Evolutionary conservation across 2,797 vertebrate species (phyloP).

Genomic region (Lepus townsendii): DNA sequence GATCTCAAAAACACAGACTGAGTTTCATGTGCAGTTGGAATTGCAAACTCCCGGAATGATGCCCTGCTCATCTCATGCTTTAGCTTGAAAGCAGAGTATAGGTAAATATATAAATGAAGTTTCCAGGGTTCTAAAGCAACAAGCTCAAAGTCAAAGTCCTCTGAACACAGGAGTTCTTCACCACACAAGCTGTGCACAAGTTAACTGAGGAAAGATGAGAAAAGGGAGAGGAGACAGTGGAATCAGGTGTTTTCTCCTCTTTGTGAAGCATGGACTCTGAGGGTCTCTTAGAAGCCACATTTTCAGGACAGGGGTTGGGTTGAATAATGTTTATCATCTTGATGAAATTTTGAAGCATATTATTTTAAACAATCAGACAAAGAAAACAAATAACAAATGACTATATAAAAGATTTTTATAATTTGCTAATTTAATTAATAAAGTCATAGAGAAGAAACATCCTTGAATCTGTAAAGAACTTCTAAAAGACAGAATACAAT

Average conservation of each 20-base stretch:
- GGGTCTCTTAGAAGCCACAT: constrained; percentile 1
- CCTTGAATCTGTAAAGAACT: not conserved
- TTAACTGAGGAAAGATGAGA: not conserved
- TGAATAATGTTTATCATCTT: constrained; percentile 16
- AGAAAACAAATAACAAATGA: constrained; percentile 14
- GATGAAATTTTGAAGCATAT: constrained; percentile 21
- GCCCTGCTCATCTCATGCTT: not conserved
- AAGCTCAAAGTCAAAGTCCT: not conserved
- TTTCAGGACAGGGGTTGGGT: not conserved
- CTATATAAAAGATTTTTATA: not conserved
- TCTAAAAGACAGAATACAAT: not conserved
- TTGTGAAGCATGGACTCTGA: accelerated
- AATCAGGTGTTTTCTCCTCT: not conserved
- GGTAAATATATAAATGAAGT: not conserved
- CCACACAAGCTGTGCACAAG: not conserved
- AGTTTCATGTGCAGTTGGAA: not conserved
- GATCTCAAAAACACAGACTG: not conserved
- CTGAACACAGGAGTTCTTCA: not conserved
- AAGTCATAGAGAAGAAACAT: not conserved
- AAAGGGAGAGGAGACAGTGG: not conserved
- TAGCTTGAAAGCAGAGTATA: constrained; percentile 5
- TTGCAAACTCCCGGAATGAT: not conserved
- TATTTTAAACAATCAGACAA: constrained; percentile 28
- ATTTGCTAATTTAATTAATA: not conserved
- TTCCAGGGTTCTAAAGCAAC: not conserved